These are phyloP conservation scores for Aphidius colemani DNA, from an alignment of 2,888 invertebrate species.

Conservation along the genomic window DNA sequence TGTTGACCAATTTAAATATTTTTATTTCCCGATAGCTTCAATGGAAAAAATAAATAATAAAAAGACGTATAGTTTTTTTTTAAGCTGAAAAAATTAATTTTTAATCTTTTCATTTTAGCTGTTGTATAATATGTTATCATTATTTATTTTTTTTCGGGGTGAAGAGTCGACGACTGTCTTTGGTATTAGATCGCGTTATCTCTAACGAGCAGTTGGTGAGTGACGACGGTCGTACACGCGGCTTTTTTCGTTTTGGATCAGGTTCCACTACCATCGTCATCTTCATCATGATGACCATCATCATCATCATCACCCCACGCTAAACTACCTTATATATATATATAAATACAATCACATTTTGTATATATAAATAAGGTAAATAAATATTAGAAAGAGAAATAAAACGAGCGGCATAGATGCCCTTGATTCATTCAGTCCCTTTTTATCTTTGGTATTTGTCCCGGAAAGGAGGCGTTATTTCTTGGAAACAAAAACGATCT, in stretches of 20 bases:
- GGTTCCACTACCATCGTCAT: background rate
- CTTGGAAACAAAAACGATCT: constrained; percentile 48
- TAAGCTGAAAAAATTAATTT: too few relatives aligned
- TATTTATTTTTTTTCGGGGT: constrained; percentile 9
- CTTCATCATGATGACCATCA: too few relatives aligned
- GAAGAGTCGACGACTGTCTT: background rate
- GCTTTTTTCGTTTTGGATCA: constrained; percentile 6
- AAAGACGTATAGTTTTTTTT: too few relatives aligned
- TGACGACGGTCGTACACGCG: constrained; percentile 9
- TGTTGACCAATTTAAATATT: too few relatives aligned
- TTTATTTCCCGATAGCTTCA: too few relatives aligned
- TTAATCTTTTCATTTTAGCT: too few relatives aligned
- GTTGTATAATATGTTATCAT: too few relatives aligned
- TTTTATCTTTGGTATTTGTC: constrained; percentile 59
- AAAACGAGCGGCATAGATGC: constrained; percentile 37
- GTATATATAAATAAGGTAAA: background rate
- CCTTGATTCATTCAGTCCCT: constrained; percentile 59
- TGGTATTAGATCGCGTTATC: constrained; percentile 20
- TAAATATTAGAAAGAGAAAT: constrained; percentile 14
- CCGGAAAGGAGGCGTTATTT: constrained; percentile 60
- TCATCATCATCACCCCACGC: too few relatives aligned
- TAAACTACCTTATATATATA: background rate
- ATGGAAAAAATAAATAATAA: too few relatives aligned
- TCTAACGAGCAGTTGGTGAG: constrained; percentile 20
- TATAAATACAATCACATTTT: background rate